Evolutionary conservation across 2,113 vertebrate species (phyloP).

Genomic region (Symphodus melops): DNA sequence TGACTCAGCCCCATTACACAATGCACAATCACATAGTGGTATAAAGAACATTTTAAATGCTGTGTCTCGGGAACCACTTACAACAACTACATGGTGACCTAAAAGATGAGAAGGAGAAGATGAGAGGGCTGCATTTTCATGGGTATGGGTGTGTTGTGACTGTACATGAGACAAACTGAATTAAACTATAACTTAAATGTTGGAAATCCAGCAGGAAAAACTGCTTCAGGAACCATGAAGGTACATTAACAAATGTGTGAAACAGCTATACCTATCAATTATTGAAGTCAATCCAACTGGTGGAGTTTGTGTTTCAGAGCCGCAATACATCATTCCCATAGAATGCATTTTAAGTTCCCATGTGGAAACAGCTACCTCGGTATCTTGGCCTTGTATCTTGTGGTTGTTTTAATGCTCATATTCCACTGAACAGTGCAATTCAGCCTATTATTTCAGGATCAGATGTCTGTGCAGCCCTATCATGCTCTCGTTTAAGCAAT

Average conservation of each 20-base stretch:
- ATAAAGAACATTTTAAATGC: not conserved
- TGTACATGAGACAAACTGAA: not conserved
- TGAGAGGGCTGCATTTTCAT: not conserved
- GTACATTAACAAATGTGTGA: constrained; percentile 9
- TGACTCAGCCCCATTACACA: not conserved
- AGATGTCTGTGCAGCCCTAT: constrained; percentile 24
- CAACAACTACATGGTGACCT: not conserved
- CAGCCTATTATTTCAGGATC: constrained; percentile 64
- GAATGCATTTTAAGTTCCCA: constrained; percentile 57
- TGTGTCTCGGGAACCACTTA: not conserved
- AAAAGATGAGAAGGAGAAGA: not conserved
- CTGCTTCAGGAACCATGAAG: constrained; percentile 1
- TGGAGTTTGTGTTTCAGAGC: constrained; percentile 32
- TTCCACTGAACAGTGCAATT: constrained; percentile 62
- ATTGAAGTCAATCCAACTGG: constrained; percentile 6
- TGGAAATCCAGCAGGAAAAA: not conserved
- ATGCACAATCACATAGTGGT: not conserved
- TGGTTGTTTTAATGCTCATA: constrained; percentile 58
- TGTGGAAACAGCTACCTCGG: constrained; percentile 62
- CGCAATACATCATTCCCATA: constrained; percentile 54
- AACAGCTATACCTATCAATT: constrained; percentile 10
- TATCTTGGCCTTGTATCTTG: constrained; percentile 62
- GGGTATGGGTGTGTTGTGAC: not conserved
- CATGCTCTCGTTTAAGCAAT: constrained; percentile 55
- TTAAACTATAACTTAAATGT: not conserved